Conservation (phyloP, 2,888 invertebrate species). For the Gastrophysa polygoni region DNA sequence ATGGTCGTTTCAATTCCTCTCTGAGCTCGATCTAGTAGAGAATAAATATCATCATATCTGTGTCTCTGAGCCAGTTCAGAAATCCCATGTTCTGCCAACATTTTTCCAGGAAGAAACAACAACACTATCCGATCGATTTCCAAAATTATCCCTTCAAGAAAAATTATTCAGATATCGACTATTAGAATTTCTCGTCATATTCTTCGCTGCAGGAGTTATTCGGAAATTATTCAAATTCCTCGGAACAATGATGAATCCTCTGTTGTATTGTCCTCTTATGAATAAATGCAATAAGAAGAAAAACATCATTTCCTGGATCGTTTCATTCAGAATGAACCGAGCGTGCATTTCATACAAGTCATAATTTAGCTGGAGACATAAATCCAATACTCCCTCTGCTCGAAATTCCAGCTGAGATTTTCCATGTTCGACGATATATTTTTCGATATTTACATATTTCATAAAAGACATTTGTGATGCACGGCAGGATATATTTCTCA, state of each 20-base stretch:
- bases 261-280: not conserved
- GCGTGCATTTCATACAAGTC: not conserved
- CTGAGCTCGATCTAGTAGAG: too few species aligned
- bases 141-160: too few species aligned
- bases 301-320: not conserved
- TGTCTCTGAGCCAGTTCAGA: too few species aligned
- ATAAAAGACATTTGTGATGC: constrained; percentile 51
- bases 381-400: constrained; percentile 16
- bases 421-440: constrained; percentile 52
- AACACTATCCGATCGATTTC: too few species aligned
- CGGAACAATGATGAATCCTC: not conserved
- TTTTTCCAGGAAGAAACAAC: too few species aligned
- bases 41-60: too few species aligned
- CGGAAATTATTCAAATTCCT: too few species aligned
- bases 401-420: constrained; percentile 54
- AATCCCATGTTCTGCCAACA: too few species aligned
- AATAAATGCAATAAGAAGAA: not conserved
- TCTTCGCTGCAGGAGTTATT: too few species aligned
- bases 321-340: not conserved
- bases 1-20: too few species aligned
- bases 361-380: not conserved
- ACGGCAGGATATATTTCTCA: constrained; percentile 51
- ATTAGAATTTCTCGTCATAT: too few species aligned
- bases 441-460: constrained; percentile 56
- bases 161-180: too few species aligned